phyloP scores from a whole-genome alignment of 2,113 vertebrate species.

The Cheilinus undulatus region DNA sequence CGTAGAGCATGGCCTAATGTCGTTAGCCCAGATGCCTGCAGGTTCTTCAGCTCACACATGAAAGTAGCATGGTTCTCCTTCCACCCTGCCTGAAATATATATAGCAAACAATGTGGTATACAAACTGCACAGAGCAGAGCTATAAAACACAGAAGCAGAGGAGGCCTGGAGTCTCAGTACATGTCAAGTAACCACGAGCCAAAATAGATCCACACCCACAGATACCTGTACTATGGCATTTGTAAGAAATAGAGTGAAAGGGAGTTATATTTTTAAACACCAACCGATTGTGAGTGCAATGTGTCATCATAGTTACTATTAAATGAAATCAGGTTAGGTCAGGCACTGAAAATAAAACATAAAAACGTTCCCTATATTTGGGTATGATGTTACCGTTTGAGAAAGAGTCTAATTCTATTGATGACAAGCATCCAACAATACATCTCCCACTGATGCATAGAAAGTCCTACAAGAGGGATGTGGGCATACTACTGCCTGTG shows the following conservation, averaged over 20 bases:
- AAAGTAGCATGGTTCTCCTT: slow-evolving; percentile 98
- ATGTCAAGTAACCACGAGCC: slow-evolving; percentile 17
- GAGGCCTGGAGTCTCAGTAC: slow-evolving; percentile 2
- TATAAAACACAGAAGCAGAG: not conserved
- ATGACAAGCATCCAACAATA: slow-evolving; percentile 53
- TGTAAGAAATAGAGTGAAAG: slow-evolving; percentile 13
- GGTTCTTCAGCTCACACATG: slow-evolving; percentile 98
- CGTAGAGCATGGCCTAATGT: slow-evolving; percentile 95
- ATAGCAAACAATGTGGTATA: slow-evolving; percentile 15
- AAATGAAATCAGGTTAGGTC: slow-evolving; percentile 31
- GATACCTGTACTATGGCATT: slow-evolving; percentile 6
- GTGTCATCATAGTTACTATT: not conserved
- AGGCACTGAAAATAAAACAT: slow-evolving; percentile 39
- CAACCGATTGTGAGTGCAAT: slow-evolving; percentile 4
- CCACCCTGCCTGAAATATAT: slow-evolving; percentile 90
- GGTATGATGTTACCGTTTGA: slow-evolving; percentile 17
- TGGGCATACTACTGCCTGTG: slow-evolving; percentile 37
- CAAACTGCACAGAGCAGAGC: not conserved
- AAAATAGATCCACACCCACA: slow-evolving; percentile 52
- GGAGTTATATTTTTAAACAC: not conserved
- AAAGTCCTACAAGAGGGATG: slow-evolving; percentile 40
- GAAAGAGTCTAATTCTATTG: slow-evolving; percentile 42
- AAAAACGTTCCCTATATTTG: slow-evolving; percentile 26
- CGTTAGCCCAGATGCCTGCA: slow-evolving; percentile 96
- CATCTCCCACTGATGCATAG: slow-evolving; percentile 41